These are phyloP conservation scores for Leptura quadrifasciata DNA, from an alignment of 2,888 invertebrate genomes.

Conservation along the genomic window DNA sequence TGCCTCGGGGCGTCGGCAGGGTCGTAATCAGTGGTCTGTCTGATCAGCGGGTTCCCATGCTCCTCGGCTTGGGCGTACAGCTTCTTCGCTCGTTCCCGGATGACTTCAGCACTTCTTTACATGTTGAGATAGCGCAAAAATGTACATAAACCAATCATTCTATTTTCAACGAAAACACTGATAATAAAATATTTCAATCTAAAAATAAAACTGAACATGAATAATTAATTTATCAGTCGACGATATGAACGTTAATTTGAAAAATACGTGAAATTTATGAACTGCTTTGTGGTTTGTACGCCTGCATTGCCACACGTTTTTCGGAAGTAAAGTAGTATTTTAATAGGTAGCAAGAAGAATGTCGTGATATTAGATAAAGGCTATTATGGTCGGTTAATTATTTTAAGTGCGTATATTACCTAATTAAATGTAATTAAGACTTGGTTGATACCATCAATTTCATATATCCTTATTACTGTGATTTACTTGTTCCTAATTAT, in stretches of 20 bases:
- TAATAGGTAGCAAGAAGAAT: not conserved
- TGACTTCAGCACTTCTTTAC: too few relatives aligned
- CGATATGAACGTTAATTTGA: not conserved
- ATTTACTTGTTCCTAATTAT: not conserved
- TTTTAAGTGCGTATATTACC: not conserved
- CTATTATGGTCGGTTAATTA: not conserved
- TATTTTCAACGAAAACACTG: not conserved
- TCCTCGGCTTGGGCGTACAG: too few relatives aligned
- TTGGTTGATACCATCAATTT: not conserved
- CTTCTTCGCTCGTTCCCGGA: too few relatives aligned
- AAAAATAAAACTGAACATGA: not conserved
- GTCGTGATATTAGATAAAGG: not conserved
- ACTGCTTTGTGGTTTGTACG: not conserved
- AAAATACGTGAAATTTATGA: not conserved
- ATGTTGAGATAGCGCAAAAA: too few relatives aligned
- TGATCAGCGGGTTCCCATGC: too few relatives aligned
- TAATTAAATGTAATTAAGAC: not conserved
- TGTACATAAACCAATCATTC: too few relatives aligned
- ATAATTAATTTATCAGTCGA: not conserved
- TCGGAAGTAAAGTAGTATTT: slow-evolving; percentile 6
- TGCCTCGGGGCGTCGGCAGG: too few relatives aligned
- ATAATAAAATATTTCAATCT: not conserved
- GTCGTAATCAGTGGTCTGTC: too few relatives aligned
- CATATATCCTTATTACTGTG: not conserved
- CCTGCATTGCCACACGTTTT: not conserved